Percentiles rank a stretch among this genome's conserved stretches.
phyloP scores from a whole-genome alignment of 2,797 vertebrate species.

The Clangula hyemalis region DNA sequence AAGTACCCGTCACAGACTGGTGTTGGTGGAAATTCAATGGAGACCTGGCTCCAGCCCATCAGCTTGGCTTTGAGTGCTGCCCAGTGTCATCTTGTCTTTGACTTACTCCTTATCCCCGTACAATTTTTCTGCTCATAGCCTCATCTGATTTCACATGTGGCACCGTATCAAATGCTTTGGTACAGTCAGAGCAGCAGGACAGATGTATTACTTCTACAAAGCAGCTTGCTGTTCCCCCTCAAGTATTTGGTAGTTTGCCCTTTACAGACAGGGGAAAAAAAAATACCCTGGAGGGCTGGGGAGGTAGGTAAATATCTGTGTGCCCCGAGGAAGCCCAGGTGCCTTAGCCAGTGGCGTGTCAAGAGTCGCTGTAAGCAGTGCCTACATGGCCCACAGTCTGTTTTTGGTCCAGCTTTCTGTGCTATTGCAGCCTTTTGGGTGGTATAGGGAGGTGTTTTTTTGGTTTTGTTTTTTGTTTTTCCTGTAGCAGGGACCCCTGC shows the following conservation, averaged over 20 bases:
- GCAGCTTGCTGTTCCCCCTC: not conserved
- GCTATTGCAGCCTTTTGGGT: not conserved
- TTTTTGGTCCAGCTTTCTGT: not conserved
- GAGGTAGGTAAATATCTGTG: rapidly evolving
- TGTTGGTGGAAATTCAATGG: not conserved
- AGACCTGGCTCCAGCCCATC: not conserved
- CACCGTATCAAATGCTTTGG: not conserved
- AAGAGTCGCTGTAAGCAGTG: not conserved
- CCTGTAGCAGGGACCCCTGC: not conserved
- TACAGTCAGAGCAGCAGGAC: not conserved
- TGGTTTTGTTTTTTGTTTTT: no score
- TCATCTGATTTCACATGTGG: not conserved
- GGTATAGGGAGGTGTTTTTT: not conserved
- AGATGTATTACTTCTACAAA: not conserved
- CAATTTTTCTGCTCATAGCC: not conserved
- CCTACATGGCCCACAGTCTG: rapidly evolving
- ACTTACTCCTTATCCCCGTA: not conserved
- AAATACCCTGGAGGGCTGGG: not conserved
- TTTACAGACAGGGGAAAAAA: not conserved
- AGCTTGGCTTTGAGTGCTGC: not conserved
- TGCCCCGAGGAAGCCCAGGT: not conserved
- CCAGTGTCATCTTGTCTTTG: not conserved
- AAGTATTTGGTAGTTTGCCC: not conserved
- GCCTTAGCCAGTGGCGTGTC: not conserved
- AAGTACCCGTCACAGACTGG: not conserved